phyloP scores from a whole-genome alignment of 1,140 invertebrate genomes.

The Zaprionus inermis region DNA sequence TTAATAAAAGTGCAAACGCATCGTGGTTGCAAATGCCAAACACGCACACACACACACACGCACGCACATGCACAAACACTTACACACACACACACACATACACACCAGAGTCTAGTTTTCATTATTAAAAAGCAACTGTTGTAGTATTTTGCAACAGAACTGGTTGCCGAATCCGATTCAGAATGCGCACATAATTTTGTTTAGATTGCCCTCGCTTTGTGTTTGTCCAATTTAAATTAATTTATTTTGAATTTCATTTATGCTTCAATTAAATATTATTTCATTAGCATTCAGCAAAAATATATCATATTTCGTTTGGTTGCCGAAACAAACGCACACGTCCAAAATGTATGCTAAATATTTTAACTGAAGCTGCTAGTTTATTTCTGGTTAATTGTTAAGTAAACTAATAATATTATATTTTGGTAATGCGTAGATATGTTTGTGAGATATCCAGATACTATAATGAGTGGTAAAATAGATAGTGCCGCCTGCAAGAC shows the following conservation, averaged over 20 bases:
- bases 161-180: neutral
- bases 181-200: conserved; percentile 16
- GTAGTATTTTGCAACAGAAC: conserved; percentile 49
- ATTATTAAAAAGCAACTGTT: conserved; percentile 67
- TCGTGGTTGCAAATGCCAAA: conserved; percentile 38
- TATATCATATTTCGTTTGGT: neutral
- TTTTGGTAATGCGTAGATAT: neutral
- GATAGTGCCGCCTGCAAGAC: neutral
- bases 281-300: neutral
- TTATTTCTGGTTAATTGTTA: conserved; percentile 1
- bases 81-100: conserved; percentile 33
- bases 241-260: conserved; percentile 22
- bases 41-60: conserved; percentile 20
- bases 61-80: conserved; percentile 15
- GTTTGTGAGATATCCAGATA: neutral
- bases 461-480: neutral
- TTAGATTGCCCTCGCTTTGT: conserved; percentile 23
- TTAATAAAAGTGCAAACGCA: conserved; percentile 79
- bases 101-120: neutral
- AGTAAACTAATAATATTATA: conserved; percentile 1
- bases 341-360: neutral
- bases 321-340: neutral
- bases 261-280: conserved; percentile 2
- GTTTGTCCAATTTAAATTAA: conserved; percentile 58
- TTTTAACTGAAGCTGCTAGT: neutral